These are phyloP conservation scores for Myiothlypis coronata DNA, from an alignment of 2,797 vertebrate genomes.

Conservation along the genomic window DNA sequence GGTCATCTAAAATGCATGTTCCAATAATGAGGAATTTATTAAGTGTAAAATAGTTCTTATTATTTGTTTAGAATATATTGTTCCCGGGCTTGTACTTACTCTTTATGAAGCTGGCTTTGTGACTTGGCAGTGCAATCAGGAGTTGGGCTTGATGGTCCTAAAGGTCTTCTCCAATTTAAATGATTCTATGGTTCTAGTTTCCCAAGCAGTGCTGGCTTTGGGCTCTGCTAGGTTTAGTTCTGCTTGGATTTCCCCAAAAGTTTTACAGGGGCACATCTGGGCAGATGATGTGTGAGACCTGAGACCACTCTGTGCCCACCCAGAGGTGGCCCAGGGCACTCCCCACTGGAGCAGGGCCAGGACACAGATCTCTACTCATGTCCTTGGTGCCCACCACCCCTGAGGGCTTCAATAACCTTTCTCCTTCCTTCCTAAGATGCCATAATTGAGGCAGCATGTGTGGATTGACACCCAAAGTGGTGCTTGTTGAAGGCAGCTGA, in stretches of 20 bases:
- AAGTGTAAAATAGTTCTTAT: background rate
- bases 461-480: background rate
- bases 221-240: background rate
- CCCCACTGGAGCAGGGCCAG: background rate
- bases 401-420: background rate
- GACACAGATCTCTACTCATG: background rate
- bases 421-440: background rate
- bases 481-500: background rate
- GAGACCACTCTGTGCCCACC: background rate
- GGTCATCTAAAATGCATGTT: background rate
- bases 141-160: background rate
- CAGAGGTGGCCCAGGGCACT: background rate
- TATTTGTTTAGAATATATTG: background rate
- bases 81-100: background rate
- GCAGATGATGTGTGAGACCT: fast-evolving
- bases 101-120: background rate
- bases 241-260: background rate
- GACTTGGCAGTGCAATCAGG: background rate
- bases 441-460: fast-evolving
- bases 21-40: background rate
- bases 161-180: background rate
- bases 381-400: background rate
- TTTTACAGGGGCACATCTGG: background rate
- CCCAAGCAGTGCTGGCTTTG: background rate
- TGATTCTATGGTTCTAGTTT: background rate